phyloP scores from a whole-genome alignment of 2,113 vertebrate genomes.

The Garra rufa region DNA sequence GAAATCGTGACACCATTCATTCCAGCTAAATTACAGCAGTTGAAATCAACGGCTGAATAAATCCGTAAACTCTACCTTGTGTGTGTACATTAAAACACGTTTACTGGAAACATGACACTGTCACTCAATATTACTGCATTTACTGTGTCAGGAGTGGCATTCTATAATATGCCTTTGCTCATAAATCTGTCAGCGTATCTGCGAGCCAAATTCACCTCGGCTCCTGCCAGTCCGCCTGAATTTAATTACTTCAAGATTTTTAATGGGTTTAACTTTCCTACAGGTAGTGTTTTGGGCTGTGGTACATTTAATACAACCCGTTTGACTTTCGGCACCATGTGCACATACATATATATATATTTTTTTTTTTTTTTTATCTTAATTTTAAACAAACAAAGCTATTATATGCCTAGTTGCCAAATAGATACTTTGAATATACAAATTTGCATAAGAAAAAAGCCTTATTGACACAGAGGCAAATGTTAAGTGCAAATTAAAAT shows the following conservation, averaged over 20 bases:
- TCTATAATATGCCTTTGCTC: not conserved
- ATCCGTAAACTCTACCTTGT: constrained; percentile 23
- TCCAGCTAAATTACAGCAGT: constrained; percentile 27
- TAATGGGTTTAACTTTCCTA: not conserved
- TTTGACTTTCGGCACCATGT: not conserved
- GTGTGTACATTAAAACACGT: constrained; percentile 1
- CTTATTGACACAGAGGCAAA: not conserved
- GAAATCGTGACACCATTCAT: constrained; percentile 9
- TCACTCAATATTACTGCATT: constrained; percentile 28
- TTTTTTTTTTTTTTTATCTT: not conserved
- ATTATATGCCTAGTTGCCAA: too few species aligned
- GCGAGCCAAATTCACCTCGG: not conserved
- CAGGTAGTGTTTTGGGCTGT: not conserved
- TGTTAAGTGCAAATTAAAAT: not conserved
- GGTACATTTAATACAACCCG: not conserved
- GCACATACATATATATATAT: too few species aligned
- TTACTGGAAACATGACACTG: constrained; percentile 26
- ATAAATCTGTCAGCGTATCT: constrained; percentile 26
- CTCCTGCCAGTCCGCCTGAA: constrained; percentile 18
- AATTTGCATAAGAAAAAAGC: too few species aligned
- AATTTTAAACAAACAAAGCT: not conserved
- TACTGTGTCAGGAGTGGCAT: not conserved
- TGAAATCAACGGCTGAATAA: constrained; percentile 33
- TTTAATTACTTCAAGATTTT: not conserved
- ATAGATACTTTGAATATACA: too few species aligned